Evolutionary conservation across 2,113 vertebrate species (phyloP).

Genomic region (Speoplatyrhinus poulsoni): DNA sequence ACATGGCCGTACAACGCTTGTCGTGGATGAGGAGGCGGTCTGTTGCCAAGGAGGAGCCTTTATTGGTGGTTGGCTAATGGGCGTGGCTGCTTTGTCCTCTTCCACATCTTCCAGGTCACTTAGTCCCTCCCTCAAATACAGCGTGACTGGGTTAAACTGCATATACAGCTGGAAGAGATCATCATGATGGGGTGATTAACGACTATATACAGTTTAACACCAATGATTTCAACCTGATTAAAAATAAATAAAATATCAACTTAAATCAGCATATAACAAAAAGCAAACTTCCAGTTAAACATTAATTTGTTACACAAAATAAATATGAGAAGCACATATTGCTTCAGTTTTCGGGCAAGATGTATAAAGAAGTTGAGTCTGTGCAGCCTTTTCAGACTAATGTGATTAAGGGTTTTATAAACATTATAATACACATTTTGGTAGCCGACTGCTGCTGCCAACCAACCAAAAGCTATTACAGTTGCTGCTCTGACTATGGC

Average conservation of each 20-base stretch:
- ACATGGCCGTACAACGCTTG: conserved; percentile 16
- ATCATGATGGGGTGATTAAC: no score
- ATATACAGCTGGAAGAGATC: conserved; percentile 71
- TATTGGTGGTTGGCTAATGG: conserved; percentile 7
- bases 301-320: not conserved
- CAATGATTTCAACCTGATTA: no score
- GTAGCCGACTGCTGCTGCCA: not conserved
- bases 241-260: no score
- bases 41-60: not conserved
- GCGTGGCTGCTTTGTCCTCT: conserved; percentile 9
- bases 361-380: no score
- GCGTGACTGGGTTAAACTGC: conserved; percentile 75
- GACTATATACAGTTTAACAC: no score
- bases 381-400: no score
- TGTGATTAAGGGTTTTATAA: no score
- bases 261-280: not conserved
- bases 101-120: conserved; percentile 49
- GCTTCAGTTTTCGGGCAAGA: no score
- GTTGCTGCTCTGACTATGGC: not conserved
- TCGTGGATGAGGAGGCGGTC: not conserved
- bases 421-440: no score
- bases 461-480: not conserved
- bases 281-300: not conserved
- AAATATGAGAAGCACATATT: no score
- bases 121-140: conserved; percentile 76